Conservation (phyloP, 2,113 vertebrate genomes). For the Rhea pennata region DNA sequence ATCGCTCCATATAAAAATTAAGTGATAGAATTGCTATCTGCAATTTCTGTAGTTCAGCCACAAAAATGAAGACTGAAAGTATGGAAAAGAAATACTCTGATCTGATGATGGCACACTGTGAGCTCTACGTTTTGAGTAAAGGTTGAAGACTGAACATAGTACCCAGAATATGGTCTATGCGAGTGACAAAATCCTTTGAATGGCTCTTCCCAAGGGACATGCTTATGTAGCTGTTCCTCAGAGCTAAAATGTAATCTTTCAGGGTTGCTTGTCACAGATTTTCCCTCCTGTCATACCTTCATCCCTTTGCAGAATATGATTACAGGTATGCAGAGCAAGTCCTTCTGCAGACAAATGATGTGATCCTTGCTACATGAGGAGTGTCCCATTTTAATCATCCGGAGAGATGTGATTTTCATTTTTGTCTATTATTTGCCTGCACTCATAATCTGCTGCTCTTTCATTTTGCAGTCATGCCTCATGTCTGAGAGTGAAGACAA, state of each 20-base stretch:
- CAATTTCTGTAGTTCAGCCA: not conserved
- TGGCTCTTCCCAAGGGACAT: not conserved
- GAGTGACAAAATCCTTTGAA: not conserved
- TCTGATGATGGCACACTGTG: not conserved
- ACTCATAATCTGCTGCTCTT: not conserved
- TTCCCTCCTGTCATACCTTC: not conserved
- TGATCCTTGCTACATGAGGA: conserved; percentile 56
- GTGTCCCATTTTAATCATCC: conserved; percentile 47
- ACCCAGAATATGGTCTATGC: not conserved
- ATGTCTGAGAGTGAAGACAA: not conserved
- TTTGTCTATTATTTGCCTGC: conserved; percentile 16
- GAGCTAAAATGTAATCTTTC: conserved; percentile 8
- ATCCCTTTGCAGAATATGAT: conserved; percentile 6
- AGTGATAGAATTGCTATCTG: not conserved
- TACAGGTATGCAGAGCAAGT: not conserved
- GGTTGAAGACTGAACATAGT: not conserved
- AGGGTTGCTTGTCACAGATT: conserved; percentile 43
- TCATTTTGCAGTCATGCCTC: not conserved
- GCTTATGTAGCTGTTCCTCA: not conserved
- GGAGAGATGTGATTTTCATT: conserved; percentile 51
- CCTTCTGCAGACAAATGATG: conserved; percentile 54
- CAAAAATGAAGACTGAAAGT: not conserved
- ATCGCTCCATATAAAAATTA: not conserved
- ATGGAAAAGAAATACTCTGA: not conserved
- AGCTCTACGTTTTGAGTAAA: not conserved